These are phyloP conservation scores for Acanthosepion lycidas DNA, from an alignment of 2,888 invertebrate genomes.

Conservation along the genomic window DNA sequence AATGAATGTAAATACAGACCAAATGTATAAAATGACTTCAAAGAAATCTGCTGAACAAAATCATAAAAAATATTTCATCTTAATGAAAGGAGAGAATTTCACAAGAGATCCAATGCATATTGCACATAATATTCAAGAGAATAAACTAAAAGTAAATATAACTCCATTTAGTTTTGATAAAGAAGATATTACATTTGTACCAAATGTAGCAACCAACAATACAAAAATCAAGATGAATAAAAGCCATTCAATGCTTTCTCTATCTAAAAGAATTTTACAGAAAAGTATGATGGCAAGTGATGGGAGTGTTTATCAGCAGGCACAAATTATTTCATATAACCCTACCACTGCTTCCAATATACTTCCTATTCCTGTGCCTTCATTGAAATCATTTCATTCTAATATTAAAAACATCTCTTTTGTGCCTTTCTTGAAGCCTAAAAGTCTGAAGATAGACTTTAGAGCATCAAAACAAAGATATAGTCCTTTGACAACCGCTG, in stretches of 20 bases:
- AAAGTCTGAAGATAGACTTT: neutral
- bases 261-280: neutral
- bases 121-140: neutral
- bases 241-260: neutral
- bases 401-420: neutral
- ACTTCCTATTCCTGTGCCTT: conserved; percentile 35
- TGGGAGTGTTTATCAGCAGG: neutral
- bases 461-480: conserved; percentile 2
- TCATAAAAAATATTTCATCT: neutral
- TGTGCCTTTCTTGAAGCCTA: conserved; percentile 17
- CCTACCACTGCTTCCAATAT: neutral
- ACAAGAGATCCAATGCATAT: neutral
- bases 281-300: neutral
- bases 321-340: neutral
- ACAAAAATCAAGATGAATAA: neutral
- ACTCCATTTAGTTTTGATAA: conserved; percentile 33
- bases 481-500: neutral
- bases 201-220: neutral
- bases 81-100: neutral
- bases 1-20: neutral
- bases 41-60: conserved; percentile 3
- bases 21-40: conserved; percentile 11
- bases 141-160: neutral
- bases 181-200: neutral
- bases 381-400: conserved; percentile 38